Base-by-base conservation (phyloP, 2,797 vertebrate genomes). In the Sardinella longiceps region DNA sequence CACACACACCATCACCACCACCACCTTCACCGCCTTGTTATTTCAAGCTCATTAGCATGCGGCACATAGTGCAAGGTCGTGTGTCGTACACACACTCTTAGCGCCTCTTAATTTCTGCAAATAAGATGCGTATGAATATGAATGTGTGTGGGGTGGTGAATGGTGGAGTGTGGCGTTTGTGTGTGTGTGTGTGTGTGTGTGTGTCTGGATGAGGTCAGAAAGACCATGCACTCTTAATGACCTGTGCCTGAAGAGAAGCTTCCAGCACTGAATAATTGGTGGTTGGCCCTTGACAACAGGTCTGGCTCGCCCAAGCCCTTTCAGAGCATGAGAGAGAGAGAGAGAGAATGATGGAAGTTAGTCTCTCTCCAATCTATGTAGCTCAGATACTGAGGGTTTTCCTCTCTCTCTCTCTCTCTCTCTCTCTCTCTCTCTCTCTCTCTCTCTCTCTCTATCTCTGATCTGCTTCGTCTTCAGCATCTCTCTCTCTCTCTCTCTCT, bases 201-300 rank as follows among this genome's bases (percentile, higher is more conserved):
- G 37, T 80, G 77, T 23, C 7, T 46, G 77, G 3, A 46, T 39
- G 77, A 25, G 77, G 37, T 86, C 88, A 90, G 92, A 93, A 93
- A 93, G 92, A 94, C 93, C 90, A 88, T 87, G 84, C 88, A 92
- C 92, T 33, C 84, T 25, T 60, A 60, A 60, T 60, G 56, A 60
- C 56, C 56, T 60, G 56, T 60, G 56, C 56, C 56, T 60, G 56
- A 5, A 91, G 92, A 87, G 89, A 33, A 14, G 90, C 92, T 90
- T 84, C 85, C 58, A 91, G 93, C 89, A 90, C 84, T 82, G 89
- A 94, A 94, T 94, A 94, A 94, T 93, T 94, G 93, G 92, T 93
- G 90, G 89, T 90, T 89, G 86, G 85, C 91, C 56, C 89, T 91
- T 92, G 89, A 86, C 92, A 93, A 93, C 89, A 88, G 91, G 92